A percentile compares a stretch with the other conserved stretches of the same genome.
These are phyloP conservation scores for Trichomalopsis sarcophagae DNA, from an alignment of 1,140 invertebrate genomes.

Conservation along the genomic window DNA sequence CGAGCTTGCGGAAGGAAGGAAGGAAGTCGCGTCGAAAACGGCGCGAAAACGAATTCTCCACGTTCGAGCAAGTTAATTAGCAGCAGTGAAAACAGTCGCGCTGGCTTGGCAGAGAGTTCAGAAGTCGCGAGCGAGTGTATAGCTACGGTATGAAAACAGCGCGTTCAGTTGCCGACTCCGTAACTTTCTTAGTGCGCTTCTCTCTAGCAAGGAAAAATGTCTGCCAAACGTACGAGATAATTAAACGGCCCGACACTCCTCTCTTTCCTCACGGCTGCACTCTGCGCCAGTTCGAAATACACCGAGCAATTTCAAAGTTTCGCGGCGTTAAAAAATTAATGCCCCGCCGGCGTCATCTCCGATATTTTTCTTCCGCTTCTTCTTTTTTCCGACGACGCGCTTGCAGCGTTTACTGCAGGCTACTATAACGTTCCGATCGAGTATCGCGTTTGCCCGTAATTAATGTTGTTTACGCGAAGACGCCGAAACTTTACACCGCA, in stretches of 20 bases:
- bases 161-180: slow-evolving; percentile 9
- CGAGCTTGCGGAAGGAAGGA: neutral
- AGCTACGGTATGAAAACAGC: slow-evolving; percentile 40
- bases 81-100: slow-evolving; percentile 40
- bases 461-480: neutral
- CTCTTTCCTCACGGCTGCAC: neutral
- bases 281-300: neutral
- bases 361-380: neutral
- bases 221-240: slow-evolving; percentile 46
- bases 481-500: neutral
- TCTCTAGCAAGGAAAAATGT: slow-evolving; percentile 25
- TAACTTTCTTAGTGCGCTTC: slow-evolving; percentile 38
- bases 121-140: neutral
- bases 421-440: too few relatives aligned
- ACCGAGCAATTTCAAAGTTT: slow-evolving; percentile 31
- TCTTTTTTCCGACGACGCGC: neutral
- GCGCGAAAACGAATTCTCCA: slow-evolving; percentile 43
- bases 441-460: neutral
- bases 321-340: slow-evolving; percentile 10
- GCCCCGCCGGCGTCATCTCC: neutral
- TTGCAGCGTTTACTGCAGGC: too few relatives aligned
- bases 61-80: slow-evolving; percentile 47
- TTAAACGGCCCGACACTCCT: slow-evolving; percentile 29
- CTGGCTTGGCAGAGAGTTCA: slow-evolving; percentile 13
- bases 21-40: slow-evolving; percentile 20